These are phyloP conservation scores for Meriones unguiculatus DNA, from an alignment of 2,113 vertebrate species.

Conservation along the genomic window DNA sequence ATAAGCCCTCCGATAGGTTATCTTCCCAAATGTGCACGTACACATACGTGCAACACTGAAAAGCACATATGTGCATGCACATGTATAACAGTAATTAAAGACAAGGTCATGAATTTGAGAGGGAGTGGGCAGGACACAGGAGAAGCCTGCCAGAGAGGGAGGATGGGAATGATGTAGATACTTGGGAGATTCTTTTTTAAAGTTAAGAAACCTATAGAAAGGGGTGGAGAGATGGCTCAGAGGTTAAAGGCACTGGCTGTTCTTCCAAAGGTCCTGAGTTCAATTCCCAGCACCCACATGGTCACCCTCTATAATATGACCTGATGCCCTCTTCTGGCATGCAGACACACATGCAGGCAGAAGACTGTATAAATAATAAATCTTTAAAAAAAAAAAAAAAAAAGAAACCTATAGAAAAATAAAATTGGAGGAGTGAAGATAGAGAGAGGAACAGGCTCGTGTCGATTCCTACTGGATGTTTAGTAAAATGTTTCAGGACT, in stretches of 20 bases:
- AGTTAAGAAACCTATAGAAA: not conserved
- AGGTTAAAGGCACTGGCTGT: too few species aligned
- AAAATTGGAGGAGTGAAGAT: not conserved
- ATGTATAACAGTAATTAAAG: not conserved
- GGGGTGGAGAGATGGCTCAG: too few species aligned
- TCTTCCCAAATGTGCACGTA: too few species aligned
- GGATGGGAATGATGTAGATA: not conserved
- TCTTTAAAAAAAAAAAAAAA: too few species aligned
- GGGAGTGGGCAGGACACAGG: not conserved
- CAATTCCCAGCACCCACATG: too few species aligned
- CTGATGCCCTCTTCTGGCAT: too few species aligned
- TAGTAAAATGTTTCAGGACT: constrained; percentile 13
- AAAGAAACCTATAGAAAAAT: not conserved
- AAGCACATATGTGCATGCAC: too few species aligned
- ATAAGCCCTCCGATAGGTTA: not conserved
- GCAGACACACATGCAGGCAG: too few species aligned
- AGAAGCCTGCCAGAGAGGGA: not conserved
- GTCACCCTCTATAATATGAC: too few species aligned
- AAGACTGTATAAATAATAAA: too few species aligned
- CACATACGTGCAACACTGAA: too few species aligned
- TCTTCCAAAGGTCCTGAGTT: too few species aligned
- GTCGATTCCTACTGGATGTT: rapidly evolving
- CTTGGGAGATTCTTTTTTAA: not conserved
- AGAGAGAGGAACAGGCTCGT: not conserved
- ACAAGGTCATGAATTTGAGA: not conserved